phyloP scores from a whole-genome alignment of 2,797 vertebrate genomes.

The Microcaecilia unicolor region DNA sequence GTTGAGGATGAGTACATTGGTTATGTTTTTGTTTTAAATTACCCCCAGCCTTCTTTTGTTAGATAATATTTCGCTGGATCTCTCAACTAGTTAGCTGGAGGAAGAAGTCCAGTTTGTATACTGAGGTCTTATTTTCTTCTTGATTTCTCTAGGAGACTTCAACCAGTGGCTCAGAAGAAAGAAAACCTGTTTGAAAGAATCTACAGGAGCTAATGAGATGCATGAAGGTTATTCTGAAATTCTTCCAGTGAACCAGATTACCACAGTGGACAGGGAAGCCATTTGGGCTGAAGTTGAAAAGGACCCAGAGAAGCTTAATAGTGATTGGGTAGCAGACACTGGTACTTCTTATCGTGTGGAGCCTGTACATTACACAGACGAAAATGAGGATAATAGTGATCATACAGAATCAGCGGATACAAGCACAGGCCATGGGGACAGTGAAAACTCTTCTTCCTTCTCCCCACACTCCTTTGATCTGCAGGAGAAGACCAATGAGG shows the following conservation, averaged over 20 bases:
- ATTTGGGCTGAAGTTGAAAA: slow-evolving; percentile 83
- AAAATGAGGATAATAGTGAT: slow-evolving; percentile 63
- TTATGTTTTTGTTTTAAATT: no score
- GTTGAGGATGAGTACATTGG: no score
- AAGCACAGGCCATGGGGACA: slow-evolving; percentile 65
- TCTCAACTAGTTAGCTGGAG: no score
- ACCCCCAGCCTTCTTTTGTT: no score
- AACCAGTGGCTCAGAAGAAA: slow-evolving; percentile 56
- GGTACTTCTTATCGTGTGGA: slow-evolving; percentile 30
- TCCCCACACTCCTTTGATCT: slow-evolving; percentile 58
- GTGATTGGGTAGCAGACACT: slow-evolving; percentile 29
- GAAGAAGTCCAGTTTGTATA: no score
- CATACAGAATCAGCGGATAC: slow-evolving; percentile 90
- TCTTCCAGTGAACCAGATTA: slow-evolving; percentile 50
- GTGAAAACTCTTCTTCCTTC: slow-evolving; percentile 79
- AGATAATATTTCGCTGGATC: no score
- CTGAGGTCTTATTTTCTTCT: not conserved
- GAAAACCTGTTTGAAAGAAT: slow-evolving; percentile 43
- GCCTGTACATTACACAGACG: slow-evolving; percentile 25
- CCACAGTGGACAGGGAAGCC: slow-evolving; percentile 78
- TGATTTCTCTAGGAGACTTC: slow-evolving; percentile 54
- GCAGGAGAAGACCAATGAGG: slow-evolving; percentile 38
- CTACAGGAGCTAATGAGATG: slow-evolving; percentile 19
- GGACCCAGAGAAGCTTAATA: slow-evolving; percentile 46
- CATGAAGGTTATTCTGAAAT: slow-evolving; percentile 43